These are phyloP conservation scores for Setophaga coronata DNA, from an alignment of 2,113 vertebrate genomes.

Conservation along the genomic window DNA sequence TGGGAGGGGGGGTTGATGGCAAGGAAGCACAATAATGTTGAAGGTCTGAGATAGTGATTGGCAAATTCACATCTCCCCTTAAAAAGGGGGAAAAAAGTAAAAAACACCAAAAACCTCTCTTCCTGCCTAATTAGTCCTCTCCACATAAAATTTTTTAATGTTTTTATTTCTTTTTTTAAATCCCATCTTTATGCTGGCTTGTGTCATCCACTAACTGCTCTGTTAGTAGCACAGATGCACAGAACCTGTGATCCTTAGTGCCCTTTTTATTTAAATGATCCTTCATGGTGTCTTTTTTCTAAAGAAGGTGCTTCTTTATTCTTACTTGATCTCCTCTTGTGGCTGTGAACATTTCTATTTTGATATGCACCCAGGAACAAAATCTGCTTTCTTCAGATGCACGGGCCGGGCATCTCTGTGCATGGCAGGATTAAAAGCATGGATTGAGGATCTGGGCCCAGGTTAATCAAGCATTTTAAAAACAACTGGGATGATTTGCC, in stretches of 20 bases:
- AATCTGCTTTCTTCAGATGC: not conserved
- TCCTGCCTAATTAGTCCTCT: not conserved
- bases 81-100: rapidly evolving
- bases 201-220: not conserved
- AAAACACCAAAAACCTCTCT: rapidly evolving
- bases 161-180: not conserved
- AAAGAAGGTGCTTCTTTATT: not conserved
- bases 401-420: not conserved
- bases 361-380: not conserved
- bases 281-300: not conserved
- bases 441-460: not conserved
- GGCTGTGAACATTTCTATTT: not conserved
- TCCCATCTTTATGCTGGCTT: not conserved
- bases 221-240: not conserved
- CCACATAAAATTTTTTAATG: rapidly evolving
- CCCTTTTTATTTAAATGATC: not conserved
- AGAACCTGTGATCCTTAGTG: not conserved
- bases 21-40: not conserved
- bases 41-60: not conserved
- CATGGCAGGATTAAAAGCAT: not conserved
- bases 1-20: rapidly evolving
- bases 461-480: not conserved
- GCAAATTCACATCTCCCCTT: not conserved
- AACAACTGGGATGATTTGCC: not conserved
- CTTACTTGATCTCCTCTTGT: not conserved